Evolutionary conservation across 2,113 vertebrate species (phyloP).

Genomic region (Oreochromis tanganicae): DNA sequence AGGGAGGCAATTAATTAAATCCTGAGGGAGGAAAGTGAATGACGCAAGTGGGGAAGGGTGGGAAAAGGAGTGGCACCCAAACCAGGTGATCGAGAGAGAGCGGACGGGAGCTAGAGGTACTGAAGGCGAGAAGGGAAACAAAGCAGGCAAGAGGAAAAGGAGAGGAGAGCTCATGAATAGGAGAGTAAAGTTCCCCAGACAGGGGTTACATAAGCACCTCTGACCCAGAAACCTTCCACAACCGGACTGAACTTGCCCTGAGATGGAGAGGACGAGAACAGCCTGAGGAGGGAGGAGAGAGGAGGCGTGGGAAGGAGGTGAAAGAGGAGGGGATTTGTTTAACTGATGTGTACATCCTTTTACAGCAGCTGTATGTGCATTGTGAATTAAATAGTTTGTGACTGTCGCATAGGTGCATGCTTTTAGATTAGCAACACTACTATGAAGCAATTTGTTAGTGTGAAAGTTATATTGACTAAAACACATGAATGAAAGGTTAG

Average conservation of each 20-base stretch:
- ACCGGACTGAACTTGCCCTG: neutral
- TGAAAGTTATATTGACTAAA: neutral
- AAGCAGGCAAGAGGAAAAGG: neutral
- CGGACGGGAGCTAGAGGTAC: neutral
- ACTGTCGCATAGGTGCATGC: neutral
- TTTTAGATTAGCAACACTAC: neutral
- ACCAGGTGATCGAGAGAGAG: neutral
- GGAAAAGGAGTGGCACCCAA: neutral
- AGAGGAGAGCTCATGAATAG: neutral
- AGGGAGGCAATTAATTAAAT: neutral
- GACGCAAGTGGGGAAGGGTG: neutral
- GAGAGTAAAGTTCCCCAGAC: neutral
- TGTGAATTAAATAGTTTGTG: neutral
- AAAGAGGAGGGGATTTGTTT: neutral
- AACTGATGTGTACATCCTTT: neutral
- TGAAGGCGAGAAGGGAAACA: neutral
- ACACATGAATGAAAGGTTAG: neutral
- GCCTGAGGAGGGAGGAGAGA: neutral
- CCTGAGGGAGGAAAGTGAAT: neutral
- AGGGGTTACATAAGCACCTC: conserved; percentile 28
- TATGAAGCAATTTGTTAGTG: neutral
- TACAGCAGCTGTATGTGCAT: neutral
- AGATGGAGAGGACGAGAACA: neutral
- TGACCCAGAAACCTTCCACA: conserved; percentile 38
- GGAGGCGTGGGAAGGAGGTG: neutral